Evolutionary conservation across 37 sponge, comb jelly and placozoan genomes (phyloP).

Genomic region (Lycopodina hypogea): DNA sequence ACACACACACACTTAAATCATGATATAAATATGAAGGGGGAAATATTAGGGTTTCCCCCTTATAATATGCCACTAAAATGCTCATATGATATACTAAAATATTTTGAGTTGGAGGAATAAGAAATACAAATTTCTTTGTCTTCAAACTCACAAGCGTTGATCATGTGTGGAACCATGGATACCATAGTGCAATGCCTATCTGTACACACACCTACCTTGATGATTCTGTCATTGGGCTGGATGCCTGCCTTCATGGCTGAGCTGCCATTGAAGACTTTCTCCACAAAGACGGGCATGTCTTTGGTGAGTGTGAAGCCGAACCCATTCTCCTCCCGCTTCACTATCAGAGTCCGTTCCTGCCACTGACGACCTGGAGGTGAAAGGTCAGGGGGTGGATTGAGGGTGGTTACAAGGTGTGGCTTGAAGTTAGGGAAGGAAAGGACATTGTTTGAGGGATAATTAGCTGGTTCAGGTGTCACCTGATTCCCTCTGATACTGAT

Average conservation of each 20-base stretch:
- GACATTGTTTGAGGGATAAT: background rate
- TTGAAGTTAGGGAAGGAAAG: constrained; percentile 7
- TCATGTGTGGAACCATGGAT: too few species aligned
- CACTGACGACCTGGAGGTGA: constrained; percentile 42
- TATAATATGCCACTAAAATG: too few species aligned
- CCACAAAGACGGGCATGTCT: constrained; percentile 51
- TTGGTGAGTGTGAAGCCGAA: constrained; percentile 69
- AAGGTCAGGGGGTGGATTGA: constrained; percentile 9
- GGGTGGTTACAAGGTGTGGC: constrained; percentile 12
- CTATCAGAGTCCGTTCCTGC: constrained; percentile 61
- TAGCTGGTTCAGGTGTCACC: background rate
- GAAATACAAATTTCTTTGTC: too few species aligned
- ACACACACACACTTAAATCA: too few species aligned
- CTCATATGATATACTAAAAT: too few species aligned
- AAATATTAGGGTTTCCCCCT: too few species aligned
- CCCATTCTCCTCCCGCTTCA: constrained; percentile 44
- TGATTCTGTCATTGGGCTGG: constrained; percentile 47
- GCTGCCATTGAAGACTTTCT: constrained; percentile 29
- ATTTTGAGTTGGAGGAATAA: too few species aligned
- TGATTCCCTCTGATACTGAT: too few species aligned
- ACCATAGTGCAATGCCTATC: too few species aligned
- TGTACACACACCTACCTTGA: too few species aligned
- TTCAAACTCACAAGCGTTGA: too few species aligned
- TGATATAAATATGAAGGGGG: too few species aligned
- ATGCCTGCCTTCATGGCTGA: constrained; percentile 68